phyloP scores from a whole-genome alignment of 92 coral and sea anemone genomes.

The Palythoa caribaeorum region DNA sequence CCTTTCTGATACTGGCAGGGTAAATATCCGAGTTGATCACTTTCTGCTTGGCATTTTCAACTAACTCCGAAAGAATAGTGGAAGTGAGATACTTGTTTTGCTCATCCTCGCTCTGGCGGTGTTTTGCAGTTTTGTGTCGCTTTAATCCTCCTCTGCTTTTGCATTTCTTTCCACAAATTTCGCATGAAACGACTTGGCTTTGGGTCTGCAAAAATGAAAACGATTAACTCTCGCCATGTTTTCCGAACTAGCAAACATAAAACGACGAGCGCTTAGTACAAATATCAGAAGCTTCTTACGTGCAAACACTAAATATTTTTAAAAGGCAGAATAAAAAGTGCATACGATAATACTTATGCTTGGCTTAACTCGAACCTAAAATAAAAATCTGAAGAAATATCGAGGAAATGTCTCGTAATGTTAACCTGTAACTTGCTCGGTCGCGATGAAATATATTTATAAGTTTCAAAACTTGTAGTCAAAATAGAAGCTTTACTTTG shows the following conservation, averaged over 20 bases:
- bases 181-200: slow-evolving; percentile 50
- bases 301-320: background rate
- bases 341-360: background rate
- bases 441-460: background rate
- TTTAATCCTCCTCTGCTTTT: slow-evolving; percentile 60
- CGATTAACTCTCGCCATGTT: slow-evolving; percentile 12
- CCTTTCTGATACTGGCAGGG: slow-evolving; percentile 35
- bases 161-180: slow-evolving; percentile 57
- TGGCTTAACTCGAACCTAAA: background rate
- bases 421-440: background rate
- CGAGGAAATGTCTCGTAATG: slow-evolving; percentile 7
- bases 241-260: slow-evolving; percentile 1
- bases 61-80: slow-evolving; percentile 36
- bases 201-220: slow-evolving; percentile 31
- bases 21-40: slow-evolving; percentile 46
- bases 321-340: background rate
- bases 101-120: slow-evolving; percentile 36
- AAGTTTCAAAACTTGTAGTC: slow-evolving; percentile 2
- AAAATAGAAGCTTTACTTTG: background rate
- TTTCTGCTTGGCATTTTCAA: slow-evolving; percentile 34
- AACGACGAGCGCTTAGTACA: background rate
- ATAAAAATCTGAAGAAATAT: background rate
- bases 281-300: background rate
- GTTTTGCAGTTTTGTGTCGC: slow-evolving; percentile 64
- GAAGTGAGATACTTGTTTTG: slow-evolving; percentile 28